These are phyloP conservation scores for Carduelis carduelis DNA, from an alignment of 2,797 vertebrate species.

Conservation along the genomic window DNA sequence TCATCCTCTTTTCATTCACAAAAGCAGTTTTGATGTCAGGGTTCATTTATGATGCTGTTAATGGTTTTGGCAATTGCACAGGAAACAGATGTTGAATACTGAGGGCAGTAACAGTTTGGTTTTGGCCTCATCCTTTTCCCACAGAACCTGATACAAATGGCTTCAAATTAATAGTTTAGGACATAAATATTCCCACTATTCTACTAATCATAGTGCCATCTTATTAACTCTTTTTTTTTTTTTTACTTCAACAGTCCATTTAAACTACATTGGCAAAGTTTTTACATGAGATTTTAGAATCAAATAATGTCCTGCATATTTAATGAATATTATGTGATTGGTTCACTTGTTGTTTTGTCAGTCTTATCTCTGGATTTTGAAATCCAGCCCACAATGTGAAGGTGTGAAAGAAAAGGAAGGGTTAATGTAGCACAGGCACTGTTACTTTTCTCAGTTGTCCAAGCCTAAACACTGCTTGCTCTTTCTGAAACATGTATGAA, in stretches of 20 bases:
- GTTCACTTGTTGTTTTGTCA: background rate
- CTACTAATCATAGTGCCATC: background rate
- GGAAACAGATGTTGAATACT: slow-evolving; percentile 37
- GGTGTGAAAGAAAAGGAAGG: background rate
- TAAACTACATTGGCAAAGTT: background rate
- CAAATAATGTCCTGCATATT: background rate
- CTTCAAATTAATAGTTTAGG: background rate
- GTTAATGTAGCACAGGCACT: background rate
- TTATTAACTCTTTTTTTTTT: background rate
- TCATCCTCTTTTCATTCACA: slow-evolving; percentile 2
- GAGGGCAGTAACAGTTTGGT: background rate
- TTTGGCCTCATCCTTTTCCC: slow-evolving; percentile 19
- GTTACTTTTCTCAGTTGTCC: background rate
- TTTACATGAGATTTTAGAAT: background rate
- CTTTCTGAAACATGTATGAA: background rate
- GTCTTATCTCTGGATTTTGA: background rate
- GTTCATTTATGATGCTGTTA: background rate
- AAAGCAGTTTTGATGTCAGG: background rate
- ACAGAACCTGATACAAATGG: background rate
- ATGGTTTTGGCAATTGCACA: slow-evolving; percentile 15
- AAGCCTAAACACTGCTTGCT: background rate
- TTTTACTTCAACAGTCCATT: background rate
- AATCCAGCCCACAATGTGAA: background rate
- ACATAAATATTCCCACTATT: slow-evolving; percentile 1
- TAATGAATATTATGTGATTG: background rate